Percentiles rank a stretch among this genome's conserved stretches.
Evolutionary conservation across 2,113 vertebrate genomes (phyloP).

Genomic region (Vidua macroura): DNA sequence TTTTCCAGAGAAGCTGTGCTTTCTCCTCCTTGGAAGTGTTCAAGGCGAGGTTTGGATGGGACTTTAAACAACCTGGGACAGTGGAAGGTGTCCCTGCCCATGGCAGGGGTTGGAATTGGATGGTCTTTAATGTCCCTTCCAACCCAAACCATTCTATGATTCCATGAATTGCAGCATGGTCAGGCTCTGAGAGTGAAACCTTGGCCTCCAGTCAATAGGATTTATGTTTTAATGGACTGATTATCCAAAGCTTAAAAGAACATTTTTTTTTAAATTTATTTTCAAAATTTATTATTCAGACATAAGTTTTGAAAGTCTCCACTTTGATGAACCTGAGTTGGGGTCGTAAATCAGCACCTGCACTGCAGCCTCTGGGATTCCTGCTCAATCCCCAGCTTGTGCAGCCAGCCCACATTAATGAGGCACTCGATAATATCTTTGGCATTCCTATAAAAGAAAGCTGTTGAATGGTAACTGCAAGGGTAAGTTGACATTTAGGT

Average conservation of each 20-base stretch:
- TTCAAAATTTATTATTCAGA: conserved; percentile 6
- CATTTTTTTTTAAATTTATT: neutral
- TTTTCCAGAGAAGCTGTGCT: neutral
- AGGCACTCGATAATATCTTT: conserved; percentile 61
- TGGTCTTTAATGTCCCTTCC: neutral
- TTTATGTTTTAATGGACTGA: conserved; percentile 46
- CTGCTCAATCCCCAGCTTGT: conserved; percentile 54
- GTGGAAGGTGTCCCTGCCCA: neutral
- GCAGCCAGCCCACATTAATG: conserved; percentile 43
- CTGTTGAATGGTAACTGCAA: conserved; percentile 52
- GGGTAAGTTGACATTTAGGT: conserved; percentile 63
- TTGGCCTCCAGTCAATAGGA: conserved; percentile 12
- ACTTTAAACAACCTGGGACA: neutral
- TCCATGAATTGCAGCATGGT: neutral
- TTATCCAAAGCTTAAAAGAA: conserved; percentile 46
- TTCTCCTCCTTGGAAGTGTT: neutral
- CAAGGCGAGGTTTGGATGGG: neutral
- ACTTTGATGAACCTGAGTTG: conserved; percentile 39
- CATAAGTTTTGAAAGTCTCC: conserved; percentile 9
- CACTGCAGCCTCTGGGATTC: conserved; percentile 15
- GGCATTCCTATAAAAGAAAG: conserved; percentile 65
- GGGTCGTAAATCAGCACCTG: conserved; percentile 58
- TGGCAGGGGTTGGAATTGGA: neutral
- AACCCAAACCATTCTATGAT: neutral
- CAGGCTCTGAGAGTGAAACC: neutral